Conservation (phyloP, 2,888 invertebrate species). For the Ormyrus pomaceus region DNA sequence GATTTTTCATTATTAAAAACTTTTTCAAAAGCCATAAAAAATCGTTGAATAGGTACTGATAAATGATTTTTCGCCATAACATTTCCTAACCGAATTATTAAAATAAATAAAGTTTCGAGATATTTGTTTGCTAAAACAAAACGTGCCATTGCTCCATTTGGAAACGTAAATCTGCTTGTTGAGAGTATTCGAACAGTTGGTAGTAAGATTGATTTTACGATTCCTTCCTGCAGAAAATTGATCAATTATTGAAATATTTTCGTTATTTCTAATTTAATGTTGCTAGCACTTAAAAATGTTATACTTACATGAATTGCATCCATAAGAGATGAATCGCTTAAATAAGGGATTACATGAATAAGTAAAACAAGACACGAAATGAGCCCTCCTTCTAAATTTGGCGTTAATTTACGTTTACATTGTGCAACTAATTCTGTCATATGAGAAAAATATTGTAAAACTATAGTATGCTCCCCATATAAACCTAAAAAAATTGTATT, state of each 20-base stretch:
- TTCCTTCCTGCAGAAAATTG: conserved; percentile 82
- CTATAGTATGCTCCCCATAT: conserved; percentile 91
- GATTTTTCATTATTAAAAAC: conserved; percentile 75
- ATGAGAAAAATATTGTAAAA: conserved; percentile 93
- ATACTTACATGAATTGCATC: conserved; percentile 86
- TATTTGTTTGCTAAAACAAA: conserved; percentile 88
- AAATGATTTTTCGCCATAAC: conserved; percentile 87
- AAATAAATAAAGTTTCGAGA: conserved; percentile 87
- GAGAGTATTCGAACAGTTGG: conserved; percentile 89
- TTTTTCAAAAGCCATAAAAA: conserved; percentile 90
- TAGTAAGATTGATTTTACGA: conserved; percentile 89
- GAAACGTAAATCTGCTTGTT: conserved; percentile 87
- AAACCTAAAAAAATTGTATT: conserved; percentile 78
- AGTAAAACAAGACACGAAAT: conserved; percentile 89
- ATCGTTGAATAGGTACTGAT: conserved; percentile 82
- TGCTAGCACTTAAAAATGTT: neutral
- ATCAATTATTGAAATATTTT: conserved; percentile 6
- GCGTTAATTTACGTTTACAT: conserved; percentile 87
- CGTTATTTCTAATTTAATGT: neutral
- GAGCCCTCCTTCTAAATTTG: conserved; percentile 91
- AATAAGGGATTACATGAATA: conserved; percentile 87
- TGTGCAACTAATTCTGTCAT: conserved; percentile 90
- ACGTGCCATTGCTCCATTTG: conserved; percentile 86
- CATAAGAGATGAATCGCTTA: conserved; percentile 91
- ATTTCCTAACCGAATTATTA: conserved; percentile 86